Base-by-base conservation (phyloP, 1,140 invertebrate genomes). In the Microplitis mediator region DNA sequence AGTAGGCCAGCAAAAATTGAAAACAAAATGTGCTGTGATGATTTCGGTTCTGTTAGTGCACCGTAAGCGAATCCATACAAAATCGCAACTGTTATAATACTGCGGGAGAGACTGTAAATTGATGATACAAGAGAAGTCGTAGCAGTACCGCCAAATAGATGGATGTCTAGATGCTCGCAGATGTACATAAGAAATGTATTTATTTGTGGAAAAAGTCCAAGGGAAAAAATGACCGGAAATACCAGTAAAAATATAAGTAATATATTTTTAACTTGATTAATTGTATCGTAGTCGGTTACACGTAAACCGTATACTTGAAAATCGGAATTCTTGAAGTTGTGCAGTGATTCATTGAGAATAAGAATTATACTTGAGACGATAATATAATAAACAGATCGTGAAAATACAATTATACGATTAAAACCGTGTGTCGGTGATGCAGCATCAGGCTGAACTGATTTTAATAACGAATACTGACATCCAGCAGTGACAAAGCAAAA, bases 371-470 rank as follows among this genome's bases (percentile, higher is more conserved):
- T 90, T 45, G 93, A 92, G 81, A 94, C 95, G 14, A 99, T 74
- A 79, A 95, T 96, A 84, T 98, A 99, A 84, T 99, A 99, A 16
- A 99, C 93, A 11, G 98, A 95, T 71, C 98, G 90, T 0, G 93
- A 95, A 79, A 97, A 98, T 34, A 96, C 93, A 31, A 99, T 96
- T 69, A 99, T 93, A 77, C 96, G 93, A 86, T 99, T 99, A 82
- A 98, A 99, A 2, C 98, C 98, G 86, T 99, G 98, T 13, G 97
- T 97, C 0, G 98, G 98, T 4, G 97, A 99, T 0, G 98, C 94
- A 0, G 98, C 97, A 88, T 99, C 98, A 1, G 98, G 98, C 82
- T 99, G 98, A 3, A 99, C 98, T 85, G 97, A 98, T 88, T 99
- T 99, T 13, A 99, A 88, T 61, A 99, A 87, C 0, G 97, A 99